phyloP scores from a whole-genome alignment of 1,140 invertebrate species.

The Aphelenchoides besseyi region DNA sequence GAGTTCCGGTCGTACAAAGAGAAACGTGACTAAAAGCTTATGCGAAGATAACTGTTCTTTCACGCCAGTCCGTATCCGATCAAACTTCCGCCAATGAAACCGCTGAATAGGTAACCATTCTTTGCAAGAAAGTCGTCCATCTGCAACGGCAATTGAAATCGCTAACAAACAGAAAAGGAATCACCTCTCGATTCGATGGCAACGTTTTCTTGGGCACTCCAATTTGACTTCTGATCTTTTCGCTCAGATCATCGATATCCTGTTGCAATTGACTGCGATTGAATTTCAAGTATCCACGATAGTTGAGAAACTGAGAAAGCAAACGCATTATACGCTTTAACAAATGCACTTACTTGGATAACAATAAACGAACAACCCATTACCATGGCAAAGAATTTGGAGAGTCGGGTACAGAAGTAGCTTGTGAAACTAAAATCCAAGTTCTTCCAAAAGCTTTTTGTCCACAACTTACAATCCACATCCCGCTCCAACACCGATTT shows the following conservation, averaged over 20 bases:
- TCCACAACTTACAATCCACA: conserved; percentile 33
- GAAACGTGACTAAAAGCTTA: too few relatives aligned
- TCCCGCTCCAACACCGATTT: conserved; percentile 26
- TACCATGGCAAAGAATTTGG: conserved; percentile 27
- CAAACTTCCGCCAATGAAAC: conserved; percentile 35
- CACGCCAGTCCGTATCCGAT: conserved; percentile 40
- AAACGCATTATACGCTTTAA: too few relatives aligned
- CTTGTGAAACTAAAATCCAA: conserved; percentile 37
- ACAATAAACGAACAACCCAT: conserved; percentile 30
- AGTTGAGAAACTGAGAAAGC: conserved; percentile 47
- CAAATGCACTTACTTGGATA: conserved; percentile 26
- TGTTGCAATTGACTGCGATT: conserved; percentile 35
- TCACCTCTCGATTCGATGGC: conserved; percentile 35
- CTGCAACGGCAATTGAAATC: conserved; percentile 25
- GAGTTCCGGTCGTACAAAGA: too few relatives aligned
- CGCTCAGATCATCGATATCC: conserved; percentile 33
- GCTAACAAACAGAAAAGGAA: conserved; percentile 14
- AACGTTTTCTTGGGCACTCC: conserved; percentile 25
- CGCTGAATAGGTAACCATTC: conserved; percentile 32
- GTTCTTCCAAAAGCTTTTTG: too few relatives aligned
- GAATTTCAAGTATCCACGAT: conserved; percentile 42
- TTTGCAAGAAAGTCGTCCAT: conserved; percentile 36
- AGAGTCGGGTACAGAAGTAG: conserved; percentile 34
- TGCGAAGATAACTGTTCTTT: too few relatives aligned
- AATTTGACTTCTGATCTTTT: conserved; percentile 25